phyloP scores from a whole-genome alignment of 2,888 invertebrate genomes.

The Noctuana brunneofusca region DNA sequence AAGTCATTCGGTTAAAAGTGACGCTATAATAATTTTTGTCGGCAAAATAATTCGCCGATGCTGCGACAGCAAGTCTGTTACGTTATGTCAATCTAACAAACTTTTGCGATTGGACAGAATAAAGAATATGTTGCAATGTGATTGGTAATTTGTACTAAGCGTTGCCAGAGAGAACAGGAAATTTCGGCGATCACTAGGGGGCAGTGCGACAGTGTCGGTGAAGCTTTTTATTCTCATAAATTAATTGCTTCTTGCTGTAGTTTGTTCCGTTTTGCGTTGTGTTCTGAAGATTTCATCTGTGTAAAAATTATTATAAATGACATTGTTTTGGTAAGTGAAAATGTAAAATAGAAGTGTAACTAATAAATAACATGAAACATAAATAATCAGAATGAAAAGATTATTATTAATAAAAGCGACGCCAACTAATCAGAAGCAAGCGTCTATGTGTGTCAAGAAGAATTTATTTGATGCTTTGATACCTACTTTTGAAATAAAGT shows the following conservation, averaged over 20 bases:
- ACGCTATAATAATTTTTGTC: slow-evolving; percentile 55
- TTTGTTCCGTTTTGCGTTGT: slow-evolving; percentile 72
- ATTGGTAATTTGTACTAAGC: slow-evolving; percentile 46
- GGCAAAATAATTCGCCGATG: slow-evolving; percentile 53
- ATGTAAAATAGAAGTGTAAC: background rate
- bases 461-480: slow-evolving; percentile 8
- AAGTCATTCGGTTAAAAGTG: slow-evolving; percentile 45
- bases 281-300: slow-evolving; percentile 53
- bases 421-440: slow-evolving; percentile 29
- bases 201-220: slow-evolving; percentile 62
- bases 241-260: slow-evolving; percentile 67
- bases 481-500: slow-evolving; percentile 1
- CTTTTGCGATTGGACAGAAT: slow-evolving; percentile 46
- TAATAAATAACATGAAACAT: background rate
- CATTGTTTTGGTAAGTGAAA: slow-evolving; percentile 74
- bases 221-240: slow-evolving; percentile 69
- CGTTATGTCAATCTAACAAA: slow-evolving; percentile 40
- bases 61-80: slow-evolving; percentile 59
- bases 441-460: slow-evolving; percentile 22
- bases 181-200: slow-evolving; percentile 65
- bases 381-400: slow-evolving; percentile 3
- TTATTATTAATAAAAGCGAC: slow-evolving; percentile 25
- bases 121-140: fast-evolving
- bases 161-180: slow-evolving; percentile 52
- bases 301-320: slow-evolving; percentile 60